A percentile compares a stretch with the other conserved stretches of the same genome.
phyloP scores from a whole-genome alignment of 1,140 invertebrate genomes.

The Dendrolimus kikuchii region DNA sequence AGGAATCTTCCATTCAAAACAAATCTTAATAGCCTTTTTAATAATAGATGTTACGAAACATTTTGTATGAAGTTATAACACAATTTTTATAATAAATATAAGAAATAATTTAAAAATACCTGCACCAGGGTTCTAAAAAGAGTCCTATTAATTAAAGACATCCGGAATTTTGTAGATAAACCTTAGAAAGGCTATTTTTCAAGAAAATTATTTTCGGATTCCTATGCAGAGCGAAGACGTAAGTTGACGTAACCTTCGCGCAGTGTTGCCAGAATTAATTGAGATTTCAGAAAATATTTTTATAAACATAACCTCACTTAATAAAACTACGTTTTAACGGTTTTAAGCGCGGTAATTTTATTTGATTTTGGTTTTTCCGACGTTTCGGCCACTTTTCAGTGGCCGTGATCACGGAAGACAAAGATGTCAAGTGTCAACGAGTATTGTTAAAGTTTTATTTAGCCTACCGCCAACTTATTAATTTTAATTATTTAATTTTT shows the following conservation, averaged over 20 bases:
- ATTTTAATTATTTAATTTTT: too few species aligned
- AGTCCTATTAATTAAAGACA: conserved; percentile 56
- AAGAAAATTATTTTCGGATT: conserved; percentile 45
- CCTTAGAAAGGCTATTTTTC: conserved; percentile 35
- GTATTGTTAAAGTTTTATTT: too few species aligned
- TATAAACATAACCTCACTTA: too few species aligned
- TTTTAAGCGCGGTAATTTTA: too few species aligned
- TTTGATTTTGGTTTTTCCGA: too few species aligned
- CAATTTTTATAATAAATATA: conserved; percentile 7
- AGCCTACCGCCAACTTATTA: too few species aligned
- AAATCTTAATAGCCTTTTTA: conserved; percentile 1
- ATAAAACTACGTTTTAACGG: too few species aligned
- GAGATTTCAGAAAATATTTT: too few species aligned
- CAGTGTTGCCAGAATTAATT: too few species aligned
- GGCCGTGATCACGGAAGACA: too few species aligned
- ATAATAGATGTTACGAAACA: conserved; percentile 50
- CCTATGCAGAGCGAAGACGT: conserved; percentile 28
- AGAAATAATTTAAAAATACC: conserved; percentile 23
- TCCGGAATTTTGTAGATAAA: conserved; percentile 23
- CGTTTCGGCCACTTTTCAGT: too few species aligned
- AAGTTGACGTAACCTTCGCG: conserved; percentile 15
- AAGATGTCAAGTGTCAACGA: too few species aligned
- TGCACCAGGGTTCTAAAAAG: conserved; percentile 48
- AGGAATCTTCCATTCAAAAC: background rate
- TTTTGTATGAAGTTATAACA: conserved; percentile 6